Evolutionary conservation across 1,140 invertebrate species (phyloP), one percentile per base, ranked within the genome.

Genomic region (Drosophila equinoxialis): DNA sequence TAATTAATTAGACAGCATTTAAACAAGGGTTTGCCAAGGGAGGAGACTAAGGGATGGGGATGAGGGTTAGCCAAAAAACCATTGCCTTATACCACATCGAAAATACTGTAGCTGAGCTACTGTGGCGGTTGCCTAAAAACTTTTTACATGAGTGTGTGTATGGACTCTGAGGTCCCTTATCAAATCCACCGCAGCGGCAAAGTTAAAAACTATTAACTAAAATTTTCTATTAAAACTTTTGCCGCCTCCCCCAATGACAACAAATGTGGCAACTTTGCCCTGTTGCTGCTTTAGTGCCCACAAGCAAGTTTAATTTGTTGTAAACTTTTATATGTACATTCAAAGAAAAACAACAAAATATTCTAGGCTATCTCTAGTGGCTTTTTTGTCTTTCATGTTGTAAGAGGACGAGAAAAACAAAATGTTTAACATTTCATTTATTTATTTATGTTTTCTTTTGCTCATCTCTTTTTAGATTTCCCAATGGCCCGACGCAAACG

Each of bases 211-310:
- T 89, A 89, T 89, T 89, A 89, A 89, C 84, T 89, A 81, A 73
- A 83, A 89, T 75, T 89, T 89, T 89, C 84, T 89, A 89, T 89
- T 89, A 89, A 84, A 89, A 89, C 77, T 89, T 89, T 89, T 86
- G 63, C 65, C 68, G 67, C 51, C 61, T 13, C 45, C 30, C 23
- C n/a, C 42, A 45, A n/a, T 5, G 39, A 26, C 61, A 42, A 42
- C 61, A 59, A 59, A 59, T 59, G n/a, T 39, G n/a, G 10, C 7
- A 23, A 35, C 63, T 42, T 71, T 65, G 33, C 35, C 17, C 60
- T 74, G 55, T 65, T 54, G 63, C 59, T 68, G 65, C 72, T 87
- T 72, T 76, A 65, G 51, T 77, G 76, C 70, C 71, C 73, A 78
- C 80, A 87, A 81, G 80, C 84, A 89, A 87, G 80, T 89, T 89